Conservation (phyloP, 2,797 vertebrate species). For the Amazona ochrocephala region DNA sequence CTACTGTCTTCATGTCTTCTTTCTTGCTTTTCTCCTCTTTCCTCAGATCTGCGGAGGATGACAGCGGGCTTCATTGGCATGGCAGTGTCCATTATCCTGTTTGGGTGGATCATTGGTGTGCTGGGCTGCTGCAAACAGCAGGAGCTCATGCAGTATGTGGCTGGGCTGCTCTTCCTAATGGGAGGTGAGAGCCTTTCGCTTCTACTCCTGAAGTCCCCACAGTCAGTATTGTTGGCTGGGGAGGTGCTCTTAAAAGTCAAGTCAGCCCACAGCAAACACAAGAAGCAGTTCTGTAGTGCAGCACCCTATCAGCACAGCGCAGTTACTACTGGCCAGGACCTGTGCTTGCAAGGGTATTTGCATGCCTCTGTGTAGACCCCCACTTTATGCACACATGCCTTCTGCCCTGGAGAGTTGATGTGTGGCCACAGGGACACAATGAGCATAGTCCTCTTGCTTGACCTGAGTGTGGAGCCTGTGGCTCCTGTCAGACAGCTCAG, state of each 20-base stretch:
- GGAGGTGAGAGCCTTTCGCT: slow-evolving; percentile 84
- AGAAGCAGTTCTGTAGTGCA: background rate
- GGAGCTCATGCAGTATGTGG: slow-evolving; percentile 97
- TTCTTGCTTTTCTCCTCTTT: slow-evolving; percentile 2
- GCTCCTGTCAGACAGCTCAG: background rate
- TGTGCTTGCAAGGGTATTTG: background rate
- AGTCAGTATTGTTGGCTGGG: background rate
- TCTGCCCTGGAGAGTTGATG: background rate
- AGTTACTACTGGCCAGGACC: background rate
- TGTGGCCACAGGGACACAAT: background rate
- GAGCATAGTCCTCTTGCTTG: background rate
- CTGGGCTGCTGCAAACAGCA: slow-evolving; percentile 94
- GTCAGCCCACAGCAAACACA: background rate
- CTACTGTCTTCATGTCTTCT: background rate
- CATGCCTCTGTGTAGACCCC: background rate
- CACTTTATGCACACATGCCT: background rate
- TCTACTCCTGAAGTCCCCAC: background rate
- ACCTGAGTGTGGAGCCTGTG: background rate
- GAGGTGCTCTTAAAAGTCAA: background rate
- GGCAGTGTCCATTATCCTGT: slow-evolving; percentile 95
- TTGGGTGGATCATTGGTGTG: slow-evolving; percentile 93
- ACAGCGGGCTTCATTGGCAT: slow-evolving; percentile 94
- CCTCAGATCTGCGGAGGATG: slow-evolving; percentile 91
- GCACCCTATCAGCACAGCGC: background rate
- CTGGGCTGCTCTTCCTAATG: slow-evolving; percentile 95